Evolutionary conservation across 2,888 invertebrate species (phyloP), one percentile per base, ranked within the genome.

Genomic region (Cryptocephalus moraei): DNA sequence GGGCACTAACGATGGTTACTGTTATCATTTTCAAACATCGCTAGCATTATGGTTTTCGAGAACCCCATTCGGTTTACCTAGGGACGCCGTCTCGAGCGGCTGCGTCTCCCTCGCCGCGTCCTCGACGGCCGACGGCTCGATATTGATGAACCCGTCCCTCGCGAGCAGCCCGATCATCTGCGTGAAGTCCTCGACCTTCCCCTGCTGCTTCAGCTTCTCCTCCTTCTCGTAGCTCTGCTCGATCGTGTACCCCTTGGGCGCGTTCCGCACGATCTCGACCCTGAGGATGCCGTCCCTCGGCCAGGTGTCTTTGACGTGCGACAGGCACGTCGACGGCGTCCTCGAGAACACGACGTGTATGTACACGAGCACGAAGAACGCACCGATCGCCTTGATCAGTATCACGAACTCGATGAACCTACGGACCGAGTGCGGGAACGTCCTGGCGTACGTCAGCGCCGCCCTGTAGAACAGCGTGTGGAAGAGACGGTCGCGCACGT

Each of bases 321-420:
- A 84, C 58, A 99, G 76, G 69, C 99, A 99, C 59, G 91, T 91
- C 46, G 91, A 89, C 8, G 96, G 94, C 51, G 91, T 82, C 63
- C 90, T 82, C 41, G 93, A 91, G 71, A 96, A 95, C 52, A 89
- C 87, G 67, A 91, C 81, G 67, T 99, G 99, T 64, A 99, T 92
- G 69, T 97, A 97, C 42, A 90, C 85, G 61, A 97, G 76, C 43
- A 93, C 86, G 65, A 90, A 88, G 71, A 99, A 87, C 45, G 93
- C 90, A 45, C 83, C 65, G 55, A 91, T 70, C 3, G 91, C 91
- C 77, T 88, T 87, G 39, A 91, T 70, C 49, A 92, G 75, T 54
- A 90, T 79, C 49, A 86, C 74, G 71, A 89, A 90, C 71, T 92
- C 93, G 63, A 93, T 79, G 60, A 90, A 78, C 64, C 91, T 76